Evolutionary conservation across 2,797 vertebrate genomes (phyloP).

Genomic region (Gastrophryne carolinensis): DNA sequence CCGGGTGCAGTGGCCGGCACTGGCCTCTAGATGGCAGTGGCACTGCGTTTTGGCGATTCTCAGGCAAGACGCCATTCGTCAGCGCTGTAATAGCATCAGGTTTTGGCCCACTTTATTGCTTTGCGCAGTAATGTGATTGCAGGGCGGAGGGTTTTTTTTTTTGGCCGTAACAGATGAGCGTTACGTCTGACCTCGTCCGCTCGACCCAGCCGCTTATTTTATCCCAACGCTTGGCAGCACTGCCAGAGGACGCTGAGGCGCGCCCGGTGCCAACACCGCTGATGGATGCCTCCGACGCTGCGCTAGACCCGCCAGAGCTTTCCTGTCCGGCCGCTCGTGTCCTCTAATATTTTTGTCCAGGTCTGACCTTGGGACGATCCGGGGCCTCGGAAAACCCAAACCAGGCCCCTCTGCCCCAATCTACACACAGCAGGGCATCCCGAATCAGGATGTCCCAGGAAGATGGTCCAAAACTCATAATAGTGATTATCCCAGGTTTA

Average conservation of each 20-base stretch:
- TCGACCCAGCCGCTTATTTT: not conserved
- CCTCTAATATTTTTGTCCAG: too few species aligned
- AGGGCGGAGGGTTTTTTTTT: slow-evolving; percentile 30
- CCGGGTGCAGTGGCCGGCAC: not conserved
- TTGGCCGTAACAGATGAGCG: slow-evolving; percentile 9
- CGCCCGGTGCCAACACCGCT: too few species aligned
- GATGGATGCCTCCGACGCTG: too few species aligned
- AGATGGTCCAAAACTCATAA: too few species aligned
- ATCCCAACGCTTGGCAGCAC: not conserved
- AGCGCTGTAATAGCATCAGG: slow-evolving; percentile 24
- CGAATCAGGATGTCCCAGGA: too few species aligned
- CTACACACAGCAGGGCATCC: too few species aligned
- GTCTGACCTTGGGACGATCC: too few species aligned
- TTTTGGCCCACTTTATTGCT: slow-evolving; percentile 36
- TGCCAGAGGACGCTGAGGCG: not conserved
- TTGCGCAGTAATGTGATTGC: slow-evolving; percentile 27
- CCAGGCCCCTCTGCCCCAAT: too few species aligned
- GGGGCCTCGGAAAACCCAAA: too few species aligned
- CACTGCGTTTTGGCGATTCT: slow-evolving; percentile 17
- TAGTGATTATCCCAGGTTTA: too few species aligned
- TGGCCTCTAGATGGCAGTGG: slow-evolving; percentile 23
- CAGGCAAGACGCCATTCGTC: slow-evolving; percentile 11
- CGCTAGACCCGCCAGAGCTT: too few species aligned
- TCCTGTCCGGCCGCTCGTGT: too few species aligned
- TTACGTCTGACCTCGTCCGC: not conserved